Evolutionary conservation across 2,888 invertebrate species (phyloP), one percentile per base, ranked within the genome.

Genomic region (Oligia strigilis): DNA sequence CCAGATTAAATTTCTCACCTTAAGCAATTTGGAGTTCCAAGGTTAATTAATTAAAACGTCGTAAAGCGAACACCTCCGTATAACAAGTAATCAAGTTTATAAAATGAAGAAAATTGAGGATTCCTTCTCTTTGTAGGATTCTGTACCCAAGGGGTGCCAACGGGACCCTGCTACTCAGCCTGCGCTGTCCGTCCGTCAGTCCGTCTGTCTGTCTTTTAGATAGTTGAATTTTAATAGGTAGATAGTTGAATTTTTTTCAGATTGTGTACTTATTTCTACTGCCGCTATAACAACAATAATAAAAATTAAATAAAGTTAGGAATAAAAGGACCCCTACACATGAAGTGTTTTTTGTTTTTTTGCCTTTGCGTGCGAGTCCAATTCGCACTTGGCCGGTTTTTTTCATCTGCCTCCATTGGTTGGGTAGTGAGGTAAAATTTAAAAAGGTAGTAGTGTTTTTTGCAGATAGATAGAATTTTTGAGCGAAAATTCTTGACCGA

Each of bases 1-100:
- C 71, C 14, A 75, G 69, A 89, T 87, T 82, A 84, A 84, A 88
- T 87, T 89, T 86, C 72, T 19, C 75, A 77, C 66, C 72, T 67
- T 29, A 82, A 87, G 69, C 77, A 80, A 84, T 78, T 86, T 78
- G 6, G 67, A 78, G 36, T 72, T 78, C 36, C 80, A 81, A 85
- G 79, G 84, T 87, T 86, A 89, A 88, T 87, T 87, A 88, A 86
- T 83, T 73, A 73, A 76, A 83, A 77, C 64, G 66, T 67, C 46
- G 36, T 36, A 36, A 36, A 72, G 62, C 60, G 52, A 82, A 83
- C 73, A 77, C 69, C 84, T 84, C 70, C 55, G 67, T 65, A 65
- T 67, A 69, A 71, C 64, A 66, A 72, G 72, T 86, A 70, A 75
- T 70, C 55, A 62, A 36, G 72, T 75, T 84, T 72, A 49, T 72